Evolutionary conservation across 2,797 vertebrate species (phyloP).

Genomic region (Gambelia wislizenii): DNA sequence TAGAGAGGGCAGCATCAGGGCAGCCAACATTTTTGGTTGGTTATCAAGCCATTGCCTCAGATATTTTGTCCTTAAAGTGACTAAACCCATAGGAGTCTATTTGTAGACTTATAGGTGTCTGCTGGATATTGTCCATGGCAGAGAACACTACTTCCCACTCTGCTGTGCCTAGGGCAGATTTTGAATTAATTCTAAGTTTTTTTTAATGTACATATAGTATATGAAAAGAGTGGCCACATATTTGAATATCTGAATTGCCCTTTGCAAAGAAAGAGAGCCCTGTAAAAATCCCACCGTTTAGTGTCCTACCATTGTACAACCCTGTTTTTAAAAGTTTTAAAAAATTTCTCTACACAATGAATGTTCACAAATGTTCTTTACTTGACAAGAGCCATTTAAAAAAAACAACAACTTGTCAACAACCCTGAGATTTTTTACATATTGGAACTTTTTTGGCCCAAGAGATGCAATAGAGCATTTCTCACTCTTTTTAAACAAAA

Average conservation of each 20-base stretch:
- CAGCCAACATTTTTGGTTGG: background rate
- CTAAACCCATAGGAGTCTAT: too few relatives aligned
- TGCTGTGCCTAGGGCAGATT: background rate
- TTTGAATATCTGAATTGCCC: too few relatives aligned
- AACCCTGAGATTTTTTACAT: too few relatives aligned
- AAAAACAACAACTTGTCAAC: too few relatives aligned
- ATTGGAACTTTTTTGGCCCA: too few relatives aligned
- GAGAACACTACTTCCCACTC: background rate
- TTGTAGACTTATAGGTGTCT: background rate
- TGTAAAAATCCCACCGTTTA: too few relatives aligned
- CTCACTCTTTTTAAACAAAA: too few relatives aligned
- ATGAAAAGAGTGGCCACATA: background rate
- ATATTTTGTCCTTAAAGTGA: background rate
- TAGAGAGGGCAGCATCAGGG: background rate
- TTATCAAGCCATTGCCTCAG: background rate
- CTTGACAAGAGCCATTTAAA: too few relatives aligned
- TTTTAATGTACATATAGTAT: background rate
- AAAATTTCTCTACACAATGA: too few relatives aligned
- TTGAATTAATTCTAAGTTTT: background rate
- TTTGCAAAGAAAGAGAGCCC: background rate
- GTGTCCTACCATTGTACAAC: background rate
- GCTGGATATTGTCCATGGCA: background rate
- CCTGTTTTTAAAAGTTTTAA: too few relatives aligned
- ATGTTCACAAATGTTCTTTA: too few relatives aligned
- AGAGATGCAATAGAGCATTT: too few relatives aligned